Conservation (phyloP, 2,797 vertebrate species). For the Arrhamphus sclerolepis region DNA sequence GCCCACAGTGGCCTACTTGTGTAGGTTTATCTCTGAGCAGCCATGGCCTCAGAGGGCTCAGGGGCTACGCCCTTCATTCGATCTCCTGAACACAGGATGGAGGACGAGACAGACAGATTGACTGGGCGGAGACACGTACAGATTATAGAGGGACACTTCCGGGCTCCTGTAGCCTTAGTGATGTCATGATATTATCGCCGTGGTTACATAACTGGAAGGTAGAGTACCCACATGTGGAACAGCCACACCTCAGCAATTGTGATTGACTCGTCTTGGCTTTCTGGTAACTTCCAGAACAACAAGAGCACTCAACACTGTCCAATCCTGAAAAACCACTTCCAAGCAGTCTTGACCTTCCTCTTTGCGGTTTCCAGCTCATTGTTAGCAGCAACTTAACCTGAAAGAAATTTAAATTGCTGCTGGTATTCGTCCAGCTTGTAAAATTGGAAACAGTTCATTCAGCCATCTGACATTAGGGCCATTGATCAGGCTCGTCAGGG, state of each 20-base stretch:
- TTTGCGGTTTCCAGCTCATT: slow-evolving; percentile 68
- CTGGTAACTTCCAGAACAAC: no score
- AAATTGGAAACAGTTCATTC: slow-evolving; percentile 48
- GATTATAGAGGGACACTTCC: slow-evolving; percentile 51
- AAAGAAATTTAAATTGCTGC: slow-evolving; percentile 51
- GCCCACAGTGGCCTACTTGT: slow-evolving; percentile 59
- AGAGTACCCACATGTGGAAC: no score
- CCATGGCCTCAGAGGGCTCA: slow-evolving; percentile 30
- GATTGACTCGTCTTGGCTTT: no score
- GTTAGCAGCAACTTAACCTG: slow-evolving; percentile 48
- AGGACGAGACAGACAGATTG: slow-evolving; percentile 30
- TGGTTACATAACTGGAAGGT: slow-evolving; percentile 14
- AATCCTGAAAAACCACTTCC: slow-evolving; percentile 55
- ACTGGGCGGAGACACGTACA: slow-evolving; percentile 25
- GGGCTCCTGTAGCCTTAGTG: slow-evolving; percentile 28
- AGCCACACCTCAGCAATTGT: no score
- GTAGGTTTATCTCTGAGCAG: slow-evolving; percentile 63
- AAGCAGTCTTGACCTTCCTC: slow-evolving; percentile 42
- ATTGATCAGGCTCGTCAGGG: slow-evolving; percentile 47
- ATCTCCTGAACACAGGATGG: slow-evolving; percentile 44
- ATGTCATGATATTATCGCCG: slow-evolving; percentile 35
- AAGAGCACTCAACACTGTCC: slow-evolving; percentile 44
- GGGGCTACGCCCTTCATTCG: slow-evolving; percentile 50
- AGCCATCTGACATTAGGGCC: slow-evolving; percentile 39
- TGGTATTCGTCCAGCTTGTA: slow-evolving; percentile 43